Percentiles rank a stretch among this genome's conserved stretches.
Conservation (phyloP, 2,797 vertebrate species). For the Xiphophorus birchmanni region DNA sequence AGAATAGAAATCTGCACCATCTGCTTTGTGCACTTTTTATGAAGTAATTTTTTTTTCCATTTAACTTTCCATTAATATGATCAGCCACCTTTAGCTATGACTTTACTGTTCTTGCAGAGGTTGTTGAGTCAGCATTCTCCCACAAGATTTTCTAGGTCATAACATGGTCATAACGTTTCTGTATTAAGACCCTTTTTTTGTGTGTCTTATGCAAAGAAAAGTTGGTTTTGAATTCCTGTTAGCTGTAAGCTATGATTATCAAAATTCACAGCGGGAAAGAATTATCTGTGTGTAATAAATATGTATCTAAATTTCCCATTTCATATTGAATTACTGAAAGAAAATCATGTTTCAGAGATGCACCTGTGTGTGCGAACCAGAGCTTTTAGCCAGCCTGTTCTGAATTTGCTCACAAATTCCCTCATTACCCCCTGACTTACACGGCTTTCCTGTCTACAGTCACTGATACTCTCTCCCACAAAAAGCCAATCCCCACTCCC, state of each 20-base stretch:
- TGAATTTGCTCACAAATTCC: conserved; percentile 38
- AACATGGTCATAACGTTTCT: not conserved
- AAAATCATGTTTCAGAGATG: not conserved
- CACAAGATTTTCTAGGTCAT: not conserved
- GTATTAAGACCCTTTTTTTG: not conserved
- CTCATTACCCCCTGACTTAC: conserved; percentile 41
- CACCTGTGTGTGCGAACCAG: conserved; percentile 16
- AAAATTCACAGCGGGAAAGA: not conserved
- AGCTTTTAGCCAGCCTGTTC: conserved; percentile 32
- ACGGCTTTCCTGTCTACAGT: conserved; percentile 16
- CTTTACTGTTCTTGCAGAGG: not conserved
- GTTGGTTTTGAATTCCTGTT: not conserved
- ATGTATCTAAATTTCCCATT: not conserved
- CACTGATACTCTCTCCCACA: conserved; percentile 13
- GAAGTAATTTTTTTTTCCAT: not conserved
- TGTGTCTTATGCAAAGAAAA: not conserved
- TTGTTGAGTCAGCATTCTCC: not conserved
- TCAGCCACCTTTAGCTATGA: not conserved
- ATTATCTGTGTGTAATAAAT: not conserved
- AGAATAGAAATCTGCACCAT: not conserved
- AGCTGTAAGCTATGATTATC: not conserved
- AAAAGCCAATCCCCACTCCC: conserved; percentile 12
- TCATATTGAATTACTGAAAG: not conserved
- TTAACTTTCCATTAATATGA: not conserved
- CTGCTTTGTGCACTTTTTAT: not conserved